A percentile compares a stretch with the other conserved stretches of the same genome.
Conservation (phyloP, 2,113 vertebrate genomes). For the Pterocles burchelli region DNA sequence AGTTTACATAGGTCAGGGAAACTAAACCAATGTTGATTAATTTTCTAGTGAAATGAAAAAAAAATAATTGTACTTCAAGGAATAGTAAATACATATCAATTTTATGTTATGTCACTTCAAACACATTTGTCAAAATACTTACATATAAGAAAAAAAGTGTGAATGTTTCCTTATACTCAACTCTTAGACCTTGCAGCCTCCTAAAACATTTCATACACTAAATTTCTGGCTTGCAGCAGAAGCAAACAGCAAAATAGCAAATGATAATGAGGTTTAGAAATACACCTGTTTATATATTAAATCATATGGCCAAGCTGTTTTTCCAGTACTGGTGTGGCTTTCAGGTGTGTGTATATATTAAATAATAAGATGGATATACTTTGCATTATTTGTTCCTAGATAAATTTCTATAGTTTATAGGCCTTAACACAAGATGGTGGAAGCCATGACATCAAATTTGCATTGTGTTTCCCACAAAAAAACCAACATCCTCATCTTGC, state of each 20-base stretch:
- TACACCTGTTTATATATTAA: background rate
- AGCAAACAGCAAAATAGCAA: background rate
- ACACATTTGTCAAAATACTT: background rate
- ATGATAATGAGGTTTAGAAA: background rate
- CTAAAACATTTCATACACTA: background rate
- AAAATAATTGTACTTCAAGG: background rate
- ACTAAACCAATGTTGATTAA: background rate
- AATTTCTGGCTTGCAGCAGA: background rate
- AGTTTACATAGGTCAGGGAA: background rate
- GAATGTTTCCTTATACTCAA: background rate
- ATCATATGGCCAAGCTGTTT: background rate
- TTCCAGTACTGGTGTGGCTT: background rate
- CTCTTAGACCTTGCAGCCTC: background rate
- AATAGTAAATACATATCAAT: background rate
- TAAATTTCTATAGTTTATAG: background rate
- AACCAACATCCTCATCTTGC: accelerated
- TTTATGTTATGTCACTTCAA: background rate
- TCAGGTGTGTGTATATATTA: background rate
- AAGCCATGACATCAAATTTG: background rate
- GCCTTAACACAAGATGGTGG: background rate
- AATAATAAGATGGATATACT: background rate
- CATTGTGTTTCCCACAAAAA: background rate
- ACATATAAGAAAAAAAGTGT: background rate
- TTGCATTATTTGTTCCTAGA: background rate
- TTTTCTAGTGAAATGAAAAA: background rate